These are phyloP conservation scores for Mesochorus sp. DNA, from an alignment of 2,888 invertebrate genomes.

Conservation along the genomic window DNA sequence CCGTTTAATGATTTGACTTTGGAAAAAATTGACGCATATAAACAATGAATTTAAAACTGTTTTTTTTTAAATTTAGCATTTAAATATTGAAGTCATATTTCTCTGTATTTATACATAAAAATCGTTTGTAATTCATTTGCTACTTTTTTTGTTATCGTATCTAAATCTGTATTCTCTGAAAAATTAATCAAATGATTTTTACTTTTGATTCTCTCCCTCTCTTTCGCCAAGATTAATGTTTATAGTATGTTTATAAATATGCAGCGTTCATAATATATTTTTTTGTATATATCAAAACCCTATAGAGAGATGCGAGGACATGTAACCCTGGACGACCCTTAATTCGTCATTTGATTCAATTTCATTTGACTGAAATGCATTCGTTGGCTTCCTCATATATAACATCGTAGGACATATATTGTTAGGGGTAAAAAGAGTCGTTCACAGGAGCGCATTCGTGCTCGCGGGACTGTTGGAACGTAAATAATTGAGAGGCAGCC, in stretches of 20 bases:
- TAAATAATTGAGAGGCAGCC: slow-evolving; percentile 67
- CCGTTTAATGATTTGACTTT: slow-evolving; percentile 38
- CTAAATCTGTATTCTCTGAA: no score
- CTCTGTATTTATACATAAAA: slow-evolving; percentile 5
- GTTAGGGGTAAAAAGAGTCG: slow-evolving; percentile 13
- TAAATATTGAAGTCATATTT: slow-evolving; percentile 1
- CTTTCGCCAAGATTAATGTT: neutral
- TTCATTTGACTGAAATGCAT: slow-evolving; percentile 46
- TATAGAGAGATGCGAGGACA: neutral
- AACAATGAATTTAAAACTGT: neutral
- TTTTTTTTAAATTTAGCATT: neutral
- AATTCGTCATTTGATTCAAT: slow-evolving; percentile 59
- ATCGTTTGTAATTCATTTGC: slow-evolving; percentile 11
- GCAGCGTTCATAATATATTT: neutral
- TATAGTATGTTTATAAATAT: neutral
- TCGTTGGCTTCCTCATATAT: slow-evolving; percentile 35
- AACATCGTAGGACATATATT: neutral
- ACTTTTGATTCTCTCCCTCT: neutral
- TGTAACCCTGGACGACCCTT: slow-evolving; percentile 23
- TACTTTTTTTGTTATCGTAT: neutral
- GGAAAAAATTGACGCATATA: slow-evolving; percentile 15
- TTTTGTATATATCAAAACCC: slow-evolving; percentile 4
- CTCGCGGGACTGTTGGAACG: slow-evolving; percentile 63
- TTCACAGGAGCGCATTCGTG: slow-evolving; percentile 29
- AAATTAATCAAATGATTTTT: no score